Percentiles rank a stretch among this genome's conserved stretches.
These are phyloP conservation scores for Margaritifera margaritifera DNA, from an alignment of 2,888 invertebrate species.

Conservation along the genomic window DNA sequence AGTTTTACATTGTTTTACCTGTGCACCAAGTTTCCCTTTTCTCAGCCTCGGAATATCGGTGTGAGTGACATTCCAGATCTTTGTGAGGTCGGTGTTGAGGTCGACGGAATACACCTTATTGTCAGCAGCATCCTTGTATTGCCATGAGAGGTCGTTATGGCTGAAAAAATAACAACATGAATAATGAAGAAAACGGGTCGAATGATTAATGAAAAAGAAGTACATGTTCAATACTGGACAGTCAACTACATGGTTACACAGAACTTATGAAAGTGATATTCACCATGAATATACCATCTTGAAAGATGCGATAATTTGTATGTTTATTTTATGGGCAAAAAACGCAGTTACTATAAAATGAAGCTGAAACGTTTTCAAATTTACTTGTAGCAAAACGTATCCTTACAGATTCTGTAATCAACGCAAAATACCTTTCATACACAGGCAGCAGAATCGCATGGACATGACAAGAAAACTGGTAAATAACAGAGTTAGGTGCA, in stretches of 20 bases:
- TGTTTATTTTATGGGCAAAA: too few species aligned
- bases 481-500: too few species aligned
- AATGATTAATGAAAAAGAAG: too few species aligned
- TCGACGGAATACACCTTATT: conserved; percentile 55
- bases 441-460: neutral
- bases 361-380: too few species aligned
- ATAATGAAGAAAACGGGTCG: too few species aligned
- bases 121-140: conserved; percentile 40
- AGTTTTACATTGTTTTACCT: conserved; percentile 72
- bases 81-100: conserved; percentile 79
- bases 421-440: neutral
- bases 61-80: conserved; percentile 75
- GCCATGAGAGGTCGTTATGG: conserved; percentile 68
- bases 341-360: too few species aligned
- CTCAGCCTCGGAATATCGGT: conserved; percentile 90
- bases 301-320: too few species aligned
- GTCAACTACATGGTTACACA: too few species aligned
- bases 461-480: neutral
- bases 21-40: conserved; percentile 88
- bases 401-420: neutral
- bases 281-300: too few species aligned
- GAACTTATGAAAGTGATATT: too few species aligned
- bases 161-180: conserved; percentile 37
- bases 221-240: too few species aligned
- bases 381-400: too few species aligned